Evolutionary conservation across 2,113 vertebrate species (phyloP).

Genomic region (Helogale parvula): DNA sequence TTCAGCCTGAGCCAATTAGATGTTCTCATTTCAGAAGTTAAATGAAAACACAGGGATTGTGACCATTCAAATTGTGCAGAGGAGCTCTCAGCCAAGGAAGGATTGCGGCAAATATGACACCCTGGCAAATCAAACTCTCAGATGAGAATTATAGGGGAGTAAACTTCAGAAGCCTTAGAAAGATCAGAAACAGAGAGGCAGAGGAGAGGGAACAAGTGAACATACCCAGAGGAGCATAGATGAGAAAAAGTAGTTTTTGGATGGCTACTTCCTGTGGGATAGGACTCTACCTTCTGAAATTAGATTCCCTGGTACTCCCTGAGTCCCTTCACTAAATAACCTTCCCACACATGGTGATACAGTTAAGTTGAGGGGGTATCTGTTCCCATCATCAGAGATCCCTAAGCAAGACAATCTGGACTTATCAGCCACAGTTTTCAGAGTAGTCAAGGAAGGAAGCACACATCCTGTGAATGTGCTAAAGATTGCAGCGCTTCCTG

Average conservation of each 20-base stretch:
- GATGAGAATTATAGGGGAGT: background rate
- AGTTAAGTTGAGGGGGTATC: background rate
- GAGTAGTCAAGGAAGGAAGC: constrained; percentile 43
- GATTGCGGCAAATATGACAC: background rate
- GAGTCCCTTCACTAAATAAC: background rate
- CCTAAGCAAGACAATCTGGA: background rate
- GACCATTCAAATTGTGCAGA: background rate
- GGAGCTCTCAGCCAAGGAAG: background rate
- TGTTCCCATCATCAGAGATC: background rate
- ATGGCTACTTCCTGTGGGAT: background rate
- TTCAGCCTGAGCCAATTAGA: background rate
- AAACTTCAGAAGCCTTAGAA: background rate
- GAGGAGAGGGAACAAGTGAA: background rate
- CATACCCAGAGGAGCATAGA: background rate
- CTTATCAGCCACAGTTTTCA: background rate
- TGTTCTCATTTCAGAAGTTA: background rate
- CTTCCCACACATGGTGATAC: background rate
- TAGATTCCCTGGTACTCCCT: background rate
- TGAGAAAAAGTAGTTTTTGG: background rate
- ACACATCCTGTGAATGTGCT: background rate
- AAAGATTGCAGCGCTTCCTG: background rate
- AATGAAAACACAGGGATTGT: background rate
- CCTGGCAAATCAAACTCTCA: background rate
- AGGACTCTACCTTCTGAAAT: constrained; percentile 11
- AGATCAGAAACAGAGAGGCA: background rate